These are phyloP conservation scores for Semnopithecus entellus DNA, from an alignment of 2,113 vertebrate species.

Conservation along the genomic window DNA sequence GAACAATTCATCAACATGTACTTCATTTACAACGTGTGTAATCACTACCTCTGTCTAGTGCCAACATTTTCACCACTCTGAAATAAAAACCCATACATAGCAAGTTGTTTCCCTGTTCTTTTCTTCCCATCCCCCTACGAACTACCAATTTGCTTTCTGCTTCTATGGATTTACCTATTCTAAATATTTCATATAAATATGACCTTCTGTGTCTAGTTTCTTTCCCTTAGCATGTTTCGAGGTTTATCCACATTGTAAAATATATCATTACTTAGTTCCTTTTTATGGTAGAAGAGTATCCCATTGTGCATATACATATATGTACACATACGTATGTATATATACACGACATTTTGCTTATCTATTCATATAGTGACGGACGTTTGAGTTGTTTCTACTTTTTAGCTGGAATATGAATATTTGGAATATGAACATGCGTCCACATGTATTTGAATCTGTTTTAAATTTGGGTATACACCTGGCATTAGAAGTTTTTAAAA, in stretches of 20 bases:
- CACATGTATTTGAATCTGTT: neutral
- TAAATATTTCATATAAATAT: neutral
- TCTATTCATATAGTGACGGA: neutral
- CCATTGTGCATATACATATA: neutral
- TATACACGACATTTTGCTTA: neutral
- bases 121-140: neutral
- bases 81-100: neutral
- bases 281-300: neutral
- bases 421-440: neutral
- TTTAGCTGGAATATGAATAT: neutral
- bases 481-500: neutral
- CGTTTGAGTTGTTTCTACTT: neutral
- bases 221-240: neutral
- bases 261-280: neutral
- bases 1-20: neutral
- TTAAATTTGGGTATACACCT: neutral
- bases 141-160: neutral
- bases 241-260: neutral
- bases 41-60: neutral
- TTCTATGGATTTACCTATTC: neutral
- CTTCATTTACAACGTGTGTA: neutral
- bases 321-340: too few species aligned
- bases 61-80: neutral
- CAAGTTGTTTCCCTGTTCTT: neutral
- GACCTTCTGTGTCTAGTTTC: neutral